Percentiles rank a stretch among this genome's conserved stretches.
Conservation (phyloP, 2,888 invertebrate species). For the Zygogramma bicolorata region DNA sequence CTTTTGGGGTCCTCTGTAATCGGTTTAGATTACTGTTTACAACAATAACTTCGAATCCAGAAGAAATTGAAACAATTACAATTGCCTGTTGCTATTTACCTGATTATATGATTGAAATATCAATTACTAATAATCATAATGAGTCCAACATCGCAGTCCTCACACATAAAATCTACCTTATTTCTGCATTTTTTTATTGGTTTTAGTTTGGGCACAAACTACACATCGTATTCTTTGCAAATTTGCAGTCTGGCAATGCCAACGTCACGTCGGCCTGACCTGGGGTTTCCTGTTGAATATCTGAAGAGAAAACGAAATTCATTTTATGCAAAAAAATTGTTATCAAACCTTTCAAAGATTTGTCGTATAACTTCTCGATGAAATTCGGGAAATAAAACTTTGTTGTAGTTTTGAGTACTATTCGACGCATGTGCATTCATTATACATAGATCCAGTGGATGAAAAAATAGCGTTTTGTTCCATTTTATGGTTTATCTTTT, state of each 20-base stretch:
- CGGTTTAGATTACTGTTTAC: no score
- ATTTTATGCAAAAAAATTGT: not conserved
- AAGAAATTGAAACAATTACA: no score
- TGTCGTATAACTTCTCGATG: conserved; percentile 34
- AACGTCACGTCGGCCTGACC: conserved; percentile 11
- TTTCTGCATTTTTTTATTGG: no score
- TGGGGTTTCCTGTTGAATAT: conserved; percentile 18
- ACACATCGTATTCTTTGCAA: conserved; percentile 29
- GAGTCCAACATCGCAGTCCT: conserved; percentile 31
- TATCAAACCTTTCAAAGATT: conserved; percentile 27
- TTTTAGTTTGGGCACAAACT: conserved; percentile 34
- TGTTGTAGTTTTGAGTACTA: conserved; percentile 18
- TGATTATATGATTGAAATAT: no score
- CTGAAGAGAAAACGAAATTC: not conserved
- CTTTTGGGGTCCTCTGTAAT: no score
- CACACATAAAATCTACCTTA: conserved; percentile 33
- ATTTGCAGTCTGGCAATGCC: conserved; percentile 10
- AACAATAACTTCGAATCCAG: no score
- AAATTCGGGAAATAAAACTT: conserved; percentile 27
- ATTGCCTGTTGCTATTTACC: no score
- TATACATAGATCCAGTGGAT: conserved; percentile 51
- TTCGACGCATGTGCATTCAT: conserved; percentile 44
- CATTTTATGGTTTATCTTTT: conserved; percentile 57
- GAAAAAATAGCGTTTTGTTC: conserved; percentile 59
- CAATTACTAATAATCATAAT: no score